Evolutionary conservation across 2,113 vertebrate genomes (phyloP).

Genomic region (human (Homo sapiens)): DNA sequence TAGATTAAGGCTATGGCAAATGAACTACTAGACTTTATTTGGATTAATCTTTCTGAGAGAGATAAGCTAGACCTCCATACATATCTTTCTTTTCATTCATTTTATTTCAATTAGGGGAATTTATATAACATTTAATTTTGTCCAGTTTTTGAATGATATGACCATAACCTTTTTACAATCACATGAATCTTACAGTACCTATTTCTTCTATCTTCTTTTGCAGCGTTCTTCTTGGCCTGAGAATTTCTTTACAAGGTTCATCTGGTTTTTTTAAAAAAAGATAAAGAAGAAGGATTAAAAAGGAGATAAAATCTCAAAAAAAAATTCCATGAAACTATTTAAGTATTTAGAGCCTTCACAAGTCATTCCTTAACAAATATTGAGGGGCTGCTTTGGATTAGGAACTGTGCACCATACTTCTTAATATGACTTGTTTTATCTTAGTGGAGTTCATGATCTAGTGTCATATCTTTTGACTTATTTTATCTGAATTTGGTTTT

Average conservation of each 20-base stretch:
- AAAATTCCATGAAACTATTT: not conserved
- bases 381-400: not conserved
- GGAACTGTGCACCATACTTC: not conserved
- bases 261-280: slow-evolving; percentile 68
- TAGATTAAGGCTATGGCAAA: not conserved
- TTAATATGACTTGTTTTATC: not conserved
- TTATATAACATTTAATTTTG: not conserved
- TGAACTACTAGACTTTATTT: not conserved
- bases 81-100: not conserved
- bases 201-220: slow-evolving; percentile 50
- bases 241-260: slow-evolving; percentile 80
- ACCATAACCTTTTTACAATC: not conserved
- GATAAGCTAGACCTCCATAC: not conserved
- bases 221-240: slow-evolving; percentile 81
- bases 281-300: not conserved
- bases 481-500: slow-evolving; percentile 33
- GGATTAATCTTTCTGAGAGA: slow-evolving; percentile 10
- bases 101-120: not conserved
- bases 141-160: not conserved
- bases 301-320: not conserved
- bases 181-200: slow-evolving; percentile 73
- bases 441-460: not conserved
- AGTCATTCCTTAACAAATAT: not conserved
- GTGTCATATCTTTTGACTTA: not conserved
- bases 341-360: not conserved